Conservation (phyloP, 2,888 invertebrate genomes). For the Endotricha flammealis region DNA sequence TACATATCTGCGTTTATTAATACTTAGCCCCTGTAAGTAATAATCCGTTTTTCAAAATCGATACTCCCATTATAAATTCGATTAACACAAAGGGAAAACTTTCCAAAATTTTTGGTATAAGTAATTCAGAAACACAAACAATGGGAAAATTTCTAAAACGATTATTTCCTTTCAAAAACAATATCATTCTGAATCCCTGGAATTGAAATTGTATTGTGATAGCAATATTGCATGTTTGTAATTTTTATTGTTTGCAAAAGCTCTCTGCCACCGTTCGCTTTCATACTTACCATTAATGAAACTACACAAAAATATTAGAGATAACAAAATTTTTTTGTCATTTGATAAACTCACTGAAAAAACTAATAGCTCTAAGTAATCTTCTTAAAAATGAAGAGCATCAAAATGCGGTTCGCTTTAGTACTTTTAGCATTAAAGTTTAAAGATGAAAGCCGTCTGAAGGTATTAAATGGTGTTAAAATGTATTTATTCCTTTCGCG, state of each 20-base stretch:
- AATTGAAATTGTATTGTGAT: background rate
- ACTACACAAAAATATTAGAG: background rate
- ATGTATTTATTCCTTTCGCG: no score
- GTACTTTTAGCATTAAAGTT: background rate
- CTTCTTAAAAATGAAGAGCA: background rate
- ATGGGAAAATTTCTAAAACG: background rate
- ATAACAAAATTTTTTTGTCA: background rate
- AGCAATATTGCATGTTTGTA: background rate
- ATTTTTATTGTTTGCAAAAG: background rate
- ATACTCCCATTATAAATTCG: no score
- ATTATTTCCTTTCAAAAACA: constrained; percentile 2
- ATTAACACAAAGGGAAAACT: no score
- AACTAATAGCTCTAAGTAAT: background rate
- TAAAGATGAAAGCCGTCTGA: background rate
- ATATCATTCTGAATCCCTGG: background rate
- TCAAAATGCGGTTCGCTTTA: background rate
- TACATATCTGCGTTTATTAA: no score
- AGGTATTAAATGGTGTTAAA: background rate
- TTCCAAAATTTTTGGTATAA: no score
- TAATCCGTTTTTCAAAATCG: no score
- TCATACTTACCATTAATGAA: background rate
- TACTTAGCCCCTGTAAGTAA: no score
- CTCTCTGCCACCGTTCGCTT: background rate
- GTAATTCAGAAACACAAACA: no score
- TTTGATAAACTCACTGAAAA: background rate